phyloP scores from a whole-genome alignment of 2,113 vertebrate genomes.

The Cyprinodon brontotheroides region DNA sequence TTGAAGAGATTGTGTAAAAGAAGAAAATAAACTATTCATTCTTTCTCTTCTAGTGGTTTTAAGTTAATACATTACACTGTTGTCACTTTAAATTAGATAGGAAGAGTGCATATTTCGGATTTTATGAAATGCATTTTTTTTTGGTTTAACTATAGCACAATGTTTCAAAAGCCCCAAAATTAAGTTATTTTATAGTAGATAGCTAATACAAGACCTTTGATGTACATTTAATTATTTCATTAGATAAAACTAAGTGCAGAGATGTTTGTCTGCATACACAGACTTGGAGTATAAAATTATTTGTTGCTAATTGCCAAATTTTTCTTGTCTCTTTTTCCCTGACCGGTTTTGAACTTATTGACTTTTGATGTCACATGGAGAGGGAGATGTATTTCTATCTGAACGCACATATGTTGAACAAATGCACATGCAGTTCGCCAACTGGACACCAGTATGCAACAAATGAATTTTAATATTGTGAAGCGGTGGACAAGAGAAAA shows the following conservation, averaged over 20 bases:
- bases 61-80: conserved; percentile 6
- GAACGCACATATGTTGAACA: conserved; percentile 65
- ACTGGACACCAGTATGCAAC: conserved; percentile 66
- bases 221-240: conserved; percentile 13
- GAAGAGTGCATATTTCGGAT: not conserved
- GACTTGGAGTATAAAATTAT: conserved; percentile 45
- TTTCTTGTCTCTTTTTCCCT: not conserved
- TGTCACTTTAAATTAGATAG: not conserved
- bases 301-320: conserved; percentile 45
- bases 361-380: conserved; percentile 30
- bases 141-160: not conserved
- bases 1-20: not conserved
- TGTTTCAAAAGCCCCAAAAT: not conserved
- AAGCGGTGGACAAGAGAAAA: conserved; percentile 64
- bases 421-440: conserved; percentile 40
- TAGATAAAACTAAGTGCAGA: conserved; percentile 34
- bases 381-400: conserved; percentile 24
- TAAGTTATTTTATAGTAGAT: conserved; percentile 29
- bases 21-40: not conserved
- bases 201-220: conserved; percentile 2
- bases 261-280: conserved; percentile 44
- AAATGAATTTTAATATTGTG: conserved; percentile 53
- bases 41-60: not conserved
- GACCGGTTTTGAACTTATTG: conserved; percentile 45
- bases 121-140: not conserved